Base-by-base conservation (phyloP, 2,113 vertebrate genomes). In the Actenoides hombroni region DNA sequence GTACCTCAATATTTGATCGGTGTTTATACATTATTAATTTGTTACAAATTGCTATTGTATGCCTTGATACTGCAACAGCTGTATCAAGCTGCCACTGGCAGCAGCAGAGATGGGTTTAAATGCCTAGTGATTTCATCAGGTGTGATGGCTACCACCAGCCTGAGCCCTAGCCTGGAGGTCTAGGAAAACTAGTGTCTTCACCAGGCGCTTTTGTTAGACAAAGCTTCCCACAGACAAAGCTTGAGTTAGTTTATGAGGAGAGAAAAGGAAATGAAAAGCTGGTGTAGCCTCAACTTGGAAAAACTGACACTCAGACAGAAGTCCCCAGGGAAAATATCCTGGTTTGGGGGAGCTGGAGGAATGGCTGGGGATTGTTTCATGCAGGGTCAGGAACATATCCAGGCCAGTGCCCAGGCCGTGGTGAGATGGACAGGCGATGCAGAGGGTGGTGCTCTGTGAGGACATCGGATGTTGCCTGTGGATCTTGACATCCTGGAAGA, bases 361-460 rank as follows among this genome's bases (percentile, higher is more conserved):
- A 49, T 63, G 3, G 0, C 64, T 51, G 60, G 0, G 2, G 35
- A 28, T 23, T 23, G 33, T 14, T n/a, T 88, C 44, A 33, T 59
- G 31, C 28, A 21, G 29, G 31, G 28, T 5, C 1, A 2, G 67
- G 42, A 83, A 8, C 1, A 2, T 3, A 59, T 16, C 46, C 56
- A 82, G 69, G 40, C 20, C 74, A 77, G 4, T 10, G 39, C 53
- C 1, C 1, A 73, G 82, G 65, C 70, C 48, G 4, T 9, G 35
- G 59, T 80, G 59, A 89, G 67, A 92, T 35, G 54, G 69, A 51
- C 46, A 49, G n/a, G 42, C 1, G 0, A 8, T 18, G 54, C 25
- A 39, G n/a, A 33, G 29, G 11, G 4, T 0, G 4, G 39, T 37
- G 19, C 64, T 81, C n/a, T 7, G 6, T 0, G 0, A 25, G 28